Evolutionary conservation across 1,140 invertebrate genomes (phyloP).

Genomic region (Cyrtorhinus lividipennis): DNA sequence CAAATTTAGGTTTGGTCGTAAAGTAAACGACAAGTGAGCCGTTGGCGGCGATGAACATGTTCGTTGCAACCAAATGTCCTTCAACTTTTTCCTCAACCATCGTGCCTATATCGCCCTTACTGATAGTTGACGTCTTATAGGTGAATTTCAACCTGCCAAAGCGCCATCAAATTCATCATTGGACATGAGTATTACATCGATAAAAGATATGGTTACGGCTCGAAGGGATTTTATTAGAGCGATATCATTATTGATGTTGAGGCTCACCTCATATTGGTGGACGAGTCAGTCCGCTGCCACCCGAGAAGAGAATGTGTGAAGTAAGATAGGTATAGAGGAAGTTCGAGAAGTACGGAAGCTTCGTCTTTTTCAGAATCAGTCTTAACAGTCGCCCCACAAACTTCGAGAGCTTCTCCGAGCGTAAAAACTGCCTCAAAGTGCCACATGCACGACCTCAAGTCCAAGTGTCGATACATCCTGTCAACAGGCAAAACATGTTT

Average conservation of each 20-base stretch:
- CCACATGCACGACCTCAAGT: slow-evolving; percentile 13
- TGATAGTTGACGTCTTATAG: slow-evolving; percentile 14
- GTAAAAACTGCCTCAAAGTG: slow-evolving; percentile 11
- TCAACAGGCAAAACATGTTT: no score
- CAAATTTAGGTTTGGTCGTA: slow-evolving; percentile 12
- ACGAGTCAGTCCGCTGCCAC: slow-evolving; percentile 16
- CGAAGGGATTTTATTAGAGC: no score
- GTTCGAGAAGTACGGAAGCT: background rate
- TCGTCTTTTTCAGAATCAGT: slow-evolving; percentile 13
- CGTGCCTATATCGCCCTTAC: slow-evolving; percentile 4
- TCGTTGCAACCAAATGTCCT: slow-evolving; percentile 4
- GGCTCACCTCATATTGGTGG: slow-evolving; percentile 10
- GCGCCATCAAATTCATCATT: background rate
- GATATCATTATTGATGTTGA: no score
- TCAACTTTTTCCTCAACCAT: slow-evolving; percentile 1
- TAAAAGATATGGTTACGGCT: no score
- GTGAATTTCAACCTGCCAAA: slow-evolving; percentile 11
- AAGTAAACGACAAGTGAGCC: slow-evolving; percentile 16
- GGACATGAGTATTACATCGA: no score
- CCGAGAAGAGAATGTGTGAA: slow-evolving; percentile 12
- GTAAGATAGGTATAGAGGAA: slow-evolving; percentile 14
- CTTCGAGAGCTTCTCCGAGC: slow-evolving; percentile 2
- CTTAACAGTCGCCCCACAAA: slow-evolving; percentile 12
- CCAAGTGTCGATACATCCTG: slow-evolving; percentile 12
- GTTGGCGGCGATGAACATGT: slow-evolving; percentile 13